Base-by-base conservation (phyloP, 37 sponge, comb jelly and placozoan species). In the Amphimedon queenslandica region DNA sequence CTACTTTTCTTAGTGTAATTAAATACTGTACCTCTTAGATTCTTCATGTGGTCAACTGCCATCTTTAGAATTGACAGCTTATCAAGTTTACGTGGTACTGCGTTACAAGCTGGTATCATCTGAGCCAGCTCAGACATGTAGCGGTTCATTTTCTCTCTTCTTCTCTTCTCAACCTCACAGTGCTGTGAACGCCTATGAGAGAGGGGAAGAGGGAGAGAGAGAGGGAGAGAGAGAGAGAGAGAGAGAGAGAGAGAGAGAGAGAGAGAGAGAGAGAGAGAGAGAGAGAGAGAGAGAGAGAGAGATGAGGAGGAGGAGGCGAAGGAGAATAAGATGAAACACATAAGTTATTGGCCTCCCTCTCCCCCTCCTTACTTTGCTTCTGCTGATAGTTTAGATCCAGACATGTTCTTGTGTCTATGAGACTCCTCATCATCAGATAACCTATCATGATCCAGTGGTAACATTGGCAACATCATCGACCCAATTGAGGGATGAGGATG, bases 41-140 rank as follows among this genome's bases (percentile, higher is more conserved):
- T 87, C 77, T 94, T 94, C 84, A 94, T 80, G 69, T 94, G 95
- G 47, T 87, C 81, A 25, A 94, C 95, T 5, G 95, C 90, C 95
- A 94, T 94, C 71, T 90, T 90, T 0, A 94, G 72, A 1, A 90
- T 86, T 11, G 95, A 90, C 40, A 90, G 75, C 42, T 94, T 94
- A 80, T 94, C 94, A 1, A 88, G 90, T 39, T 68, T 81, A 23
- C 94, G 82, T 20, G 90, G 87, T 6, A 94, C 90, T 1, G 83
- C 90, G 25, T 53, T 73, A 43, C 94, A 94, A 21, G 87, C 85
- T 35, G 94, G 94, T 25, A 94, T 86, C 94, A 94, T 94, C 56
- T 84, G 83, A 13, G 94, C 90, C 71, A 94, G 73, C 81, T 94
- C 94, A 34, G 82, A 63, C 76, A 88, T 83, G 84, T 94, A 90